Conservation (phyloP, 2,113 vertebrate genomes). For the Zosterops borbonicus region DNA sequence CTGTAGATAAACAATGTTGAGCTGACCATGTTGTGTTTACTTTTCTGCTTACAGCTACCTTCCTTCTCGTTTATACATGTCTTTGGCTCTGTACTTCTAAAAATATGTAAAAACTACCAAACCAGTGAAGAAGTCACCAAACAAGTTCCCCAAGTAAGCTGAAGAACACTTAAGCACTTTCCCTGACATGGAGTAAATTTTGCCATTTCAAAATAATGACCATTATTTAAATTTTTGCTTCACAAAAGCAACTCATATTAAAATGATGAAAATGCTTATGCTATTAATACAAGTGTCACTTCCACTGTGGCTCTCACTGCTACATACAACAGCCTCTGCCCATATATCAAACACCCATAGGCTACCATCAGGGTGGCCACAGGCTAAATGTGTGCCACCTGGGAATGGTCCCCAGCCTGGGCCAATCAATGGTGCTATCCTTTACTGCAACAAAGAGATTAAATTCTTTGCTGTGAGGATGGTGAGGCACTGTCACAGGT, state of each 20-base stretch:
- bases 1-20: not conserved
- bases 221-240: not conserved
- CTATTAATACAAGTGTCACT: fast-evolving
- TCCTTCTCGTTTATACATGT: not conserved
- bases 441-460: not conserved
- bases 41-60: not conserved
- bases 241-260: not conserved
- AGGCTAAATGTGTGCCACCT: not conserved
- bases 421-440: not conserved
- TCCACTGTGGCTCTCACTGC: not conserved
- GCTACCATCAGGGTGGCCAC: not conserved
- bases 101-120: not conserved
- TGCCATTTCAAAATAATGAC: not conserved
- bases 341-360: not conserved
- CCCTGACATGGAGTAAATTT: not conserved
- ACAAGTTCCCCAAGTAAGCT: not conserved
- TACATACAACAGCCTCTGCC: not conserved
- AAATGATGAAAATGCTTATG: not conserved
- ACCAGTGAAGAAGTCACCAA: not conserved
- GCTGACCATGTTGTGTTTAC: not conserved
- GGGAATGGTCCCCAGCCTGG: not conserved
- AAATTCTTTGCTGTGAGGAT: not conserved
- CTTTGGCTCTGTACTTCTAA: not conserved
- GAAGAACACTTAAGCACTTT: not conserved
- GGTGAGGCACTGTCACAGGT: not conserved